Evolutionary conservation across 2,797 vertebrate genomes (phyloP).

Genomic region (Semaprochilodus insignis): DNA sequence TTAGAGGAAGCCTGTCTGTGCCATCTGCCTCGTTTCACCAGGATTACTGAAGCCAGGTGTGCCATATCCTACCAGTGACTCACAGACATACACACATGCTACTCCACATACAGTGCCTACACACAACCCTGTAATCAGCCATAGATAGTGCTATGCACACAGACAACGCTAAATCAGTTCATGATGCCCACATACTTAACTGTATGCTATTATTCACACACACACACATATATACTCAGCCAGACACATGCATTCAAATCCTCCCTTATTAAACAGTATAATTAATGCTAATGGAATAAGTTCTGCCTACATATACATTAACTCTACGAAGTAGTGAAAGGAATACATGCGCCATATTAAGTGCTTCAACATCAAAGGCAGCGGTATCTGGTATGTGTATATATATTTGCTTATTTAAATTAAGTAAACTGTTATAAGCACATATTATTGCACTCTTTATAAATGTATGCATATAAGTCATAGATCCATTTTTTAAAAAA

Average conservation of each 20-base stretch:
- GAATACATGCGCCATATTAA: not conserved
- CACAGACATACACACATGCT: conserved; percentile 19
- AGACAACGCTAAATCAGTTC: not conserved
- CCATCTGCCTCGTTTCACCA: conserved; percentile 69
- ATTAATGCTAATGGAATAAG: not conserved
- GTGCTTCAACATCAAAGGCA: not conserved
- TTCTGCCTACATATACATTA: not conserved
- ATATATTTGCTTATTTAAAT: not conserved
- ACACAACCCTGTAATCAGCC: not conserved
- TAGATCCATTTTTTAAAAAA: no score
- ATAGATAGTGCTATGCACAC: not conserved
- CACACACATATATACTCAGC: conserved; percentile 15
- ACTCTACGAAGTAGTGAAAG: not conserved
- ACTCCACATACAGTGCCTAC: not conserved
- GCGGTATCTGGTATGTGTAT: not conserved
- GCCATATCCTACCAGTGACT: conserved; percentile 19
- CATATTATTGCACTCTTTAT: not conserved
- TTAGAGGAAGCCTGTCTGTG: conserved; percentile 62
- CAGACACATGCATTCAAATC: conserved; percentile 21
- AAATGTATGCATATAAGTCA: not conserved
- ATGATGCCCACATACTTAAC: conserved; percentile 4
- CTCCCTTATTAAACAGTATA: conserved; percentile 1
- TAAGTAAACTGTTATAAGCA: not conserved
- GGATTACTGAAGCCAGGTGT: conserved; percentile 48
- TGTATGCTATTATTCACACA: conserved; percentile 19